These are phyloP conservation scores for Elgaria multicarinata DNA, from an alignment of 2,113 vertebrate species.

Conservation along the genomic window DNA sequence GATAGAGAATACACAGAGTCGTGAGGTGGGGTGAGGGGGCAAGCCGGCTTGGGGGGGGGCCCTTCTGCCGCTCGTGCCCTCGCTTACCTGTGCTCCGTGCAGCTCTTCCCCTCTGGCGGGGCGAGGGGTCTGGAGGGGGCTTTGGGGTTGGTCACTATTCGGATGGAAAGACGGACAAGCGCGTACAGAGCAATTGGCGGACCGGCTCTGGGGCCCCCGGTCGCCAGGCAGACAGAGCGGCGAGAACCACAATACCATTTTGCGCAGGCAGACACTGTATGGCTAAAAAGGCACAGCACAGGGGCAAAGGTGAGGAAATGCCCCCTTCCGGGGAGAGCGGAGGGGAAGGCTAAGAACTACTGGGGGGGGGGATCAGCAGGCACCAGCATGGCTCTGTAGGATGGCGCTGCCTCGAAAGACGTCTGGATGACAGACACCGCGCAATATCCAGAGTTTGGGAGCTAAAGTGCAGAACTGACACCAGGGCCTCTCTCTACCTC, in stretches of 20 bases:
- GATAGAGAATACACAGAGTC: neutral
- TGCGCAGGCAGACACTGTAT: slow-evolving; percentile 25
- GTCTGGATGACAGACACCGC: no score
- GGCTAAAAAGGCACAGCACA: slow-evolving; percentile 39
- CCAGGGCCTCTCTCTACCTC: neutral
- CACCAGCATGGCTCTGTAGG: slow-evolving; percentile 41
- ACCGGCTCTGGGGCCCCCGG: neutral
- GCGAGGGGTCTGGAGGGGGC: neutral
- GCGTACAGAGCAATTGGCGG: neutral
- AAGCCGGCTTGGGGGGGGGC: neutral
- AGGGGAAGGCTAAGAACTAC: slow-evolving; percentile 21
- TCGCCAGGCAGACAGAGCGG: neutral
- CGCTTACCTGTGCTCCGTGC: neutral
- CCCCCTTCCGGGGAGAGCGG: neutral
- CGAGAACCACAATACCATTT: slow-evolving; percentile 23
- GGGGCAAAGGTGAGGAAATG: neutral
- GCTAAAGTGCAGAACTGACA: neutral
- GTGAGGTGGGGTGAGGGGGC: neutral
- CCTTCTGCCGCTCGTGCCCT: neutral
- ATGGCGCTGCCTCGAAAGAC: neutral
- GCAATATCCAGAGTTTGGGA: neutral
- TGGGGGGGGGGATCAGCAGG: slow-evolving; percentile 6
- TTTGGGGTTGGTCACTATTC: neutral
- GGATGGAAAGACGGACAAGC: neutral
- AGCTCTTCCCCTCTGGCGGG: neutral